These are phyloP conservation scores for Drosophila nigromelanica DNA, from an alignment of 1,140 invertebrate genomes.

Conservation along the genomic window DNA sequence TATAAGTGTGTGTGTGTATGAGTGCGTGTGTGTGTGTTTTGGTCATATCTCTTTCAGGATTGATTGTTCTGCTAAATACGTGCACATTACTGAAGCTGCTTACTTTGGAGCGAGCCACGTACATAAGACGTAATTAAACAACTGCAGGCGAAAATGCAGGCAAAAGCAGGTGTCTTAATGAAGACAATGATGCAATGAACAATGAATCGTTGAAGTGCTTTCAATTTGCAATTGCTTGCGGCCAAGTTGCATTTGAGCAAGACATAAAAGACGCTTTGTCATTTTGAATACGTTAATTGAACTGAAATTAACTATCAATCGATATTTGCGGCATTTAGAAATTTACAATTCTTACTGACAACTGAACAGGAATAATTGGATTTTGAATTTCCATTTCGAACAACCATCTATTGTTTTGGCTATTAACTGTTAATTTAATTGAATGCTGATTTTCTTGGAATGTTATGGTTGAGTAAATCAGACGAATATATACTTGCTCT, in stretches of 20 bases:
- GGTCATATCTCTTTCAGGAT: slow-evolving; percentile 42
- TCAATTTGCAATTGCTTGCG: slow-evolving; percentile 22
- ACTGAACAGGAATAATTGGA: slow-evolving; percentile 7
- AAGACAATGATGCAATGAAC: slow-evolving; percentile 14
- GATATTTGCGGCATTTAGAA: neutral
- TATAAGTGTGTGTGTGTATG: neutral
- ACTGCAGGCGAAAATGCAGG: neutral
- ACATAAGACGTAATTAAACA: slow-evolving; percentile 18
- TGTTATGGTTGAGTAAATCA: no score
- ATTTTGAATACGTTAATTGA: slow-evolving; percentile 1
- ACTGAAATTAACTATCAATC: slow-evolving; percentile 2
- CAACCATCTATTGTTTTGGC: neutral
- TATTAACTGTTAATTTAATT: neutral
- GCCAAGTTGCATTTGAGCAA: neutral
- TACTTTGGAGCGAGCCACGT: slow-evolving; percentile 10
- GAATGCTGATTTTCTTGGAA: neutral
- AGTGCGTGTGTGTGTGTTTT: slow-evolving; percentile 21
- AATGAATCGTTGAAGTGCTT: slow-evolving; percentile 7
- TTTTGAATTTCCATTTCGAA: neutral
- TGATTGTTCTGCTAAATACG: slow-evolving; percentile 53
- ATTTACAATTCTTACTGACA: neutral
- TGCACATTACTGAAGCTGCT: slow-evolving; percentile 37
- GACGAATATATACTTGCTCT: no score
- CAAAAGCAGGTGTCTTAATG: slow-evolving; percentile 18
- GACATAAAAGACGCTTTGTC: neutral